phyloP scores from a whole-genome alignment of 2,888 invertebrate genomes.

The Pammene fasciana region DNA sequence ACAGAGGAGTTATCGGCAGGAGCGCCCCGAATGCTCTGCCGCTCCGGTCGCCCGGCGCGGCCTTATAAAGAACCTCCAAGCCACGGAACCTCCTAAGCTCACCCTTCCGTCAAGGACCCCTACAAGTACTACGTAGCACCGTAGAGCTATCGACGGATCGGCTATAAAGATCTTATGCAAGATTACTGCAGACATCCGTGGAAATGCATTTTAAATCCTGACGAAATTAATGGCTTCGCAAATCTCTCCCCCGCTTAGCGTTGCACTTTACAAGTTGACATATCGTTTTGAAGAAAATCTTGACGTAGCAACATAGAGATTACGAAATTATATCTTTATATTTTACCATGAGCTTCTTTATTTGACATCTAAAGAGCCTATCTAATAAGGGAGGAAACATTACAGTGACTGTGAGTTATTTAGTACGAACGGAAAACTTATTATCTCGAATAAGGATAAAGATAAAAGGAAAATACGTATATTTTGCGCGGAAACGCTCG shows the following conservation, averaged over 20 bases:
- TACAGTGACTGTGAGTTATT: constrained; percentile 26
- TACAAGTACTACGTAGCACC: constrained; percentile 42
- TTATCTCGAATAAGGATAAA: constrained; percentile 34
- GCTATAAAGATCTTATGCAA: constrained; percentile 49
- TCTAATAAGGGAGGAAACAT: constrained; percentile 18
- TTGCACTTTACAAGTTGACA: constrained; percentile 19
- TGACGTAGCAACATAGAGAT: constrained; percentile 31
- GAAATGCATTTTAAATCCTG: constrained; percentile 41
- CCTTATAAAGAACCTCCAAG: constrained; percentile 62
- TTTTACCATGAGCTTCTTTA: not conserved
- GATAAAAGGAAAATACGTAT: constrained; percentile 36
- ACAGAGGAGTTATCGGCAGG: constrained; percentile 55
- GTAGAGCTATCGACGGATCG: constrained; percentile 45
- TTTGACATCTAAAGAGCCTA: constrained; percentile 15
- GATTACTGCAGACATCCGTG: constrained; percentile 42
- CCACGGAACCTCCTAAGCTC: constrained; percentile 44
- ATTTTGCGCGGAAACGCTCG: constrained; percentile 21
- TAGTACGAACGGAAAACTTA: constrained; percentile 24
- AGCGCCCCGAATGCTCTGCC: constrained; percentile 69
- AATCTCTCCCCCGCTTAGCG: constrained; percentile 26
- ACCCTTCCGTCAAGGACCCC: constrained; percentile 42
- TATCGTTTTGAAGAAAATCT: constrained; percentile 28
- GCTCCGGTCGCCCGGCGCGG: constrained; percentile 56
- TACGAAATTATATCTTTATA: constrained; percentile 19
- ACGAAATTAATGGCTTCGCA: constrained; percentile 38